These are phyloP conservation scores for Cryptoblepharus egeriae DNA, from an alignment of 2,797 vertebrate species.

Conservation along the genomic window DNA sequence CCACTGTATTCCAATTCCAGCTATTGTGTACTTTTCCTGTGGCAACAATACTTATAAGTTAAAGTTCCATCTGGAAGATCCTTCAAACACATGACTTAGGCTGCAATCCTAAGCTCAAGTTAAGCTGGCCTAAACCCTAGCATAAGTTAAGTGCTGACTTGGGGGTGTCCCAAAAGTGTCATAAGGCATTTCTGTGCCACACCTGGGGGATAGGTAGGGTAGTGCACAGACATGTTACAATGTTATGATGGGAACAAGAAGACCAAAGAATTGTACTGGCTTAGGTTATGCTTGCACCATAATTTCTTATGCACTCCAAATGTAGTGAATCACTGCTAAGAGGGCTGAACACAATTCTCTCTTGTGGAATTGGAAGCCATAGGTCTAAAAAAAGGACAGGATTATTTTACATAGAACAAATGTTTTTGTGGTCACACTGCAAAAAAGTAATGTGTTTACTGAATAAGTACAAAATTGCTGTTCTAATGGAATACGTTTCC, in stretches of 20 bases:
- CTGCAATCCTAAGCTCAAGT: too few relatives aligned
- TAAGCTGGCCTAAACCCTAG: too few relatives aligned
- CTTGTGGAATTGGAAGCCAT: too few relatives aligned
- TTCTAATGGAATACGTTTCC: conserved; percentile 12
- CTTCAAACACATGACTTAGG: not conserved
- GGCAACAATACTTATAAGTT: not conserved
- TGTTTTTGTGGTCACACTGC: not conserved
- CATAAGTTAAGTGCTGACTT: too few relatives aligned
- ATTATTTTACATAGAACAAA: not conserved
- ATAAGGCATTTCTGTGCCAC: too few relatives aligned
- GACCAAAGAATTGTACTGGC: too few relatives aligned
- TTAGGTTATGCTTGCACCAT: too few relatives aligned
- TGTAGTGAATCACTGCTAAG: not conserved
- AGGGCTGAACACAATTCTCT: not conserved
- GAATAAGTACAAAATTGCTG: not conserved
- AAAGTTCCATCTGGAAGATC: not conserved
- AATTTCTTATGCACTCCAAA: not conserved
- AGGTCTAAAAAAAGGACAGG: not conserved
- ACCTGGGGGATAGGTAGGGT: too few relatives aligned
- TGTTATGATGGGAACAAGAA: too few relatives aligned
- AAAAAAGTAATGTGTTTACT: not conserved
- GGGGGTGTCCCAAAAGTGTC: too few relatives aligned
- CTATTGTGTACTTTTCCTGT: not conserved
- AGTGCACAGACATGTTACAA: too few relatives aligned
- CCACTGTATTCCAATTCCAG: not conserved